Evolutionary conservation across 2,888 invertebrate genomes (phyloP), one percentile per base, ranked within the genome.

Genomic region (Bhutanitis thaidina): DNA sequence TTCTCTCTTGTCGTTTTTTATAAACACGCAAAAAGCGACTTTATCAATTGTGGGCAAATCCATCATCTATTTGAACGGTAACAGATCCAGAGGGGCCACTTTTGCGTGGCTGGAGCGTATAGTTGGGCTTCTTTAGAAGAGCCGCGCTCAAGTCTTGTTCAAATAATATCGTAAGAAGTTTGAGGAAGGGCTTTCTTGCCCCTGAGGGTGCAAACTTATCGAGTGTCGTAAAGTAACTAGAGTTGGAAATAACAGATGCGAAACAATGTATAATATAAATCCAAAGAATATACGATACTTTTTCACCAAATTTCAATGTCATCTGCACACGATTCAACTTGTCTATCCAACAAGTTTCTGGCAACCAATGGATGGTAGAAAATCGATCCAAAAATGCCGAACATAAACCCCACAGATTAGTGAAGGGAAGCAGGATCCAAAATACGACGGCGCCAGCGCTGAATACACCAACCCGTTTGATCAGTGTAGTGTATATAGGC

Each of bases 151-250:
- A 62, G 65, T 54, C 76, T 77, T 78, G 80, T 80, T 80, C 79
- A 80, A 84, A 86, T 83, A 85, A 86, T 85, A 82, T 83, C 60
- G 78, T 77, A 79, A 79, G 77, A 80, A 84, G 75, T 80, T 84
- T 74, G 71, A 71, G 69, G 71, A 74, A 79, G 78, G 82, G 77
- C 74, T 80, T 75, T 71, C 62, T 57, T 65, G 57, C 69, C 72
- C 80, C 77, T 62, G 53, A 69, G 77, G 81, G 78, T 65, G 73
- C 57, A 71, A 83, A 80, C 71, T 84, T 82, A 77, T 78, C 74
- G 70, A 74, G 71, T 74, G 67, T 64, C 68, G 64, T 62, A 63
- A 62, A 62, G 63, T 60, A 64, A 58, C 59, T 64, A 62, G 69
- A 65, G 55, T 54, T 56, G 53, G 49, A 55, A 45, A 60, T 53